Conservation (phyloP, 2,888 invertebrate species). For the Drosophila rellima region DNA sequence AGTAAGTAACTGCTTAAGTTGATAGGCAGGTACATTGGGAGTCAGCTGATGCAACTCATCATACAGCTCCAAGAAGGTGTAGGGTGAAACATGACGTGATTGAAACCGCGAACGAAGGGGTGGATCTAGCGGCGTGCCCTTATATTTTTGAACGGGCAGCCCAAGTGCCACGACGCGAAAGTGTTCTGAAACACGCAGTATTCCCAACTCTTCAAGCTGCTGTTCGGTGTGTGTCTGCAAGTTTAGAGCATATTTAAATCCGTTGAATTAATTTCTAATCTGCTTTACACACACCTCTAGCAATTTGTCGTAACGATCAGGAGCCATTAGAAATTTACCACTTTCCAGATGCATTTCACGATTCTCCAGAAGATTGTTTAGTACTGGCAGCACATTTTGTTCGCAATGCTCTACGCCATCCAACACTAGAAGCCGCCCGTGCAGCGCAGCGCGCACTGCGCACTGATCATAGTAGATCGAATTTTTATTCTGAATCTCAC, state of each 20-base stretch:
- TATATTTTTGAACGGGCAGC: constrained; percentile 94
- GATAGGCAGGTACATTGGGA: constrained; percentile 86
- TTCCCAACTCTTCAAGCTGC: constrained; percentile 93
- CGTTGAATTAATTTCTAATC: not conserved
- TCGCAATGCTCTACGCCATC: constrained; percentile 99
- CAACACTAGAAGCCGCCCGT: constrained; percentile 95
- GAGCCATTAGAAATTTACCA: constrained; percentile 96
- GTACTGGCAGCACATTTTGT: constrained; percentile 97
- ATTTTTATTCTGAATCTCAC: constrained; percentile 95
- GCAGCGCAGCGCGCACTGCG: constrained; percentile 95
- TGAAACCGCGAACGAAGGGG: constrained; percentile 98
- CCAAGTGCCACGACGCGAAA: constrained; percentile 98
- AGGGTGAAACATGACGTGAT: constrained; percentile 91
- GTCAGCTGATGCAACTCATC: constrained; percentile 86
- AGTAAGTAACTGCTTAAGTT: constrained; percentile 87
- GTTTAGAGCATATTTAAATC: not conserved
- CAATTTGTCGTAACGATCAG: constrained; percentile 95
- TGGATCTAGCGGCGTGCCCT: constrained; percentile 97
- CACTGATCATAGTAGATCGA: constrained; percentile 98
- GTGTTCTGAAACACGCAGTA: constrained; percentile 96
- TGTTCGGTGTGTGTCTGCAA: constrained; percentile 91
- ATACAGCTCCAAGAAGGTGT: constrained; percentile 87
- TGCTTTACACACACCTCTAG: constrained; percentile 88
- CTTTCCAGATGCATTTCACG: constrained; percentile 99
- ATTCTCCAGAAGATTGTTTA: constrained; percentile 98